Percentiles rank a stretch among this genome's conserved stretches.
Conservation (phyloP, 2,113 vertebrate genomes). For the Vidua macroura region DNA sequence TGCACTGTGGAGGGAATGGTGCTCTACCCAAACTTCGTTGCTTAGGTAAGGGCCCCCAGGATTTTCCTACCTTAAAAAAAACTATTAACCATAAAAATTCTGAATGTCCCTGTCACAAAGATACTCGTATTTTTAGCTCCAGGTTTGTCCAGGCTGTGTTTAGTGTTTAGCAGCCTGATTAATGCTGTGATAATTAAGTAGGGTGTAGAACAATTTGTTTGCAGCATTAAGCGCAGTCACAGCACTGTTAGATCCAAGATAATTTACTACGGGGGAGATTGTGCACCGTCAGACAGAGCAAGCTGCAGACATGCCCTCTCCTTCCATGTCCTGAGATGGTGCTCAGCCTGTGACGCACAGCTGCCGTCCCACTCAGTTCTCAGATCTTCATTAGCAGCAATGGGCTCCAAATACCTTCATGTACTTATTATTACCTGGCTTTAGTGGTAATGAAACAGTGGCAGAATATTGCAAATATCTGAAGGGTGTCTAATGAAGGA, state of each 20-base stretch:
- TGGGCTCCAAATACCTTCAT: conserved; percentile 69
- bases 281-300: not conserved
- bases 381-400: conserved; percentile 74
- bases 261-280: conserved; percentile 1
- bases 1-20: too few relatives aligned
- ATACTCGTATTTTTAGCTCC: not conserved
- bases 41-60: not conserved
- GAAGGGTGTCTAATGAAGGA: conserved; percentile 76
- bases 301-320: not conserved
- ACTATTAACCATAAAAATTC: not conserved
- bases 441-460: conserved; percentile 71
- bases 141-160: not conserved
- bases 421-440: conserved; percentile 64
- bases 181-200: conserved; percentile 62
- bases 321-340: not conserved
- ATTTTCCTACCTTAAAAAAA: not conserved
- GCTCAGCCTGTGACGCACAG: conserved; percentile 23
- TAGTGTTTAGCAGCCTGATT: conserved; percentile 55
- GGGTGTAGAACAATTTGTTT: conserved; percentile 47
- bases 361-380: conserved; percentile 38
- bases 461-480: conserved; percentile 71
- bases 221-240: conserved; percentile 16
- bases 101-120: not conserved
- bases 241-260: conserved; percentile 19
- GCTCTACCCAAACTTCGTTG: not conserved